Base-by-base conservation (phyloP, 2,888 invertebrate genomes). In the Margaritifera margaritifera region DNA sequence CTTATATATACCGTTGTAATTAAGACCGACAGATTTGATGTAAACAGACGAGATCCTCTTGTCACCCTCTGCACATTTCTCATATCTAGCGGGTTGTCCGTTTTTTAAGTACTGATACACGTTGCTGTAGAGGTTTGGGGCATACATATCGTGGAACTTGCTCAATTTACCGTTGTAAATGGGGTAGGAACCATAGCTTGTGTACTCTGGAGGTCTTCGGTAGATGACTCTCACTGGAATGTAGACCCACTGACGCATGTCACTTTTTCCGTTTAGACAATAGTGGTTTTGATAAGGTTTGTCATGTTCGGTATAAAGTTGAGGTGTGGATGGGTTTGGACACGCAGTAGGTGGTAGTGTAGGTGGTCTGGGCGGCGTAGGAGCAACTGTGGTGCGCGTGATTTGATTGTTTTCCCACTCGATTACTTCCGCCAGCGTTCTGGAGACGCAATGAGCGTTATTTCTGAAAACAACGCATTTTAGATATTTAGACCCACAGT, bases 1-100 rank as follows among this genome's bases (percentile, higher is more conserved):
- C 56, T 80, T 82, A 71, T 86, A 86, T 18, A 71, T 69, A 3
- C 86, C 86, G 25, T 84, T 79, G 59, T 86, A 86, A 63, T 83
- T 84, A 2, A 86, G 69, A 24, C 86, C 86, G 51, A 72, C 61
- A 42, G 85, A 83, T 65, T 79, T 75, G 11, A 86, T 70, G 58
- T 80, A 85, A 50, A 85, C 80, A 22, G 78, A 79, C 24, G 83
- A 84, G 4, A 79, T 78, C 6, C 79, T 79, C 11, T 77, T 77
- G 11, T 71, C 74, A 1, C 74, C 64, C 51, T 70, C 77, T 4
- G 74, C 61, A 55, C 80, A 81, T 42, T 72, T 65, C 2, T 77
- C 75, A 60, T 78, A 81, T 22, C 70, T 69, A 5, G 69, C 67
- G 8, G 80, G 75, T 1, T 75, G 72, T n/a, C 74, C 42, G 15